Evolutionary conservation across 1,140 invertebrate genomes (phyloP).

Genomic region (Antheraea pernyi): DNA sequence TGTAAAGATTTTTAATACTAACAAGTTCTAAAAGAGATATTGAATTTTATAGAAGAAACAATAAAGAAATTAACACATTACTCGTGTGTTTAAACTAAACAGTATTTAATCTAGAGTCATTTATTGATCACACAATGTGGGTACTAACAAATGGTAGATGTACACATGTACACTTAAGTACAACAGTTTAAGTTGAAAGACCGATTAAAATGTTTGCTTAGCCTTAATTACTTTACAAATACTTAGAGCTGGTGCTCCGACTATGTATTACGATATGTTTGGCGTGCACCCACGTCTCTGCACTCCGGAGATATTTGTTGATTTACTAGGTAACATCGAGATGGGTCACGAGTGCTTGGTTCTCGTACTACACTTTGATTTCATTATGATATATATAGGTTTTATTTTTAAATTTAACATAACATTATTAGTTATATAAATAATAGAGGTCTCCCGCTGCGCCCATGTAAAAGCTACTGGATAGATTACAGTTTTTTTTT

Average conservation of each 20-base stretch:
- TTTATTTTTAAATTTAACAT: neutral
- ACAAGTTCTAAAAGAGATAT: neutral
- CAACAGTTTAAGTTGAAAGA: conserved; percentile 47
- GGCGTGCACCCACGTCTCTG: conserved; percentile 21
- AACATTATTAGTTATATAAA: no score
- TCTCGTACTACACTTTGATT: no score
- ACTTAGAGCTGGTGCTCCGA: conserved; percentile 24
- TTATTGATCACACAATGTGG: neutral
- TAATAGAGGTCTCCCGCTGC: no score
- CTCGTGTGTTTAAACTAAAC: no score
- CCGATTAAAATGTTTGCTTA: conserved; percentile 58
- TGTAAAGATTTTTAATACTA: no score
- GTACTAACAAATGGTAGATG: neutral
- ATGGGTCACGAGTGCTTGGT: neutral
- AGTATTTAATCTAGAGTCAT: neutral
- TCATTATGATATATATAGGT: neutral
- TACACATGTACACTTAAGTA: neutral
- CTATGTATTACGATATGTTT: conserved; percentile 64
- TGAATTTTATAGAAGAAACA: neutral
- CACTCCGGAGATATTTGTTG: conserved; percentile 11
- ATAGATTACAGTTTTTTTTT: no score
- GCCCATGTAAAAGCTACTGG: no score
- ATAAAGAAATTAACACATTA: no score
- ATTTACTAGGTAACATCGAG: conserved; percentile 1
- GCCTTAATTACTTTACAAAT: conserved; percentile 68